Percentiles rank a stretch among this genome's conserved stretches.
Evolutionary conservation across 2,113 vertebrate species (phyloP).

Genomic region (Notothenia coriiceps): DNA sequence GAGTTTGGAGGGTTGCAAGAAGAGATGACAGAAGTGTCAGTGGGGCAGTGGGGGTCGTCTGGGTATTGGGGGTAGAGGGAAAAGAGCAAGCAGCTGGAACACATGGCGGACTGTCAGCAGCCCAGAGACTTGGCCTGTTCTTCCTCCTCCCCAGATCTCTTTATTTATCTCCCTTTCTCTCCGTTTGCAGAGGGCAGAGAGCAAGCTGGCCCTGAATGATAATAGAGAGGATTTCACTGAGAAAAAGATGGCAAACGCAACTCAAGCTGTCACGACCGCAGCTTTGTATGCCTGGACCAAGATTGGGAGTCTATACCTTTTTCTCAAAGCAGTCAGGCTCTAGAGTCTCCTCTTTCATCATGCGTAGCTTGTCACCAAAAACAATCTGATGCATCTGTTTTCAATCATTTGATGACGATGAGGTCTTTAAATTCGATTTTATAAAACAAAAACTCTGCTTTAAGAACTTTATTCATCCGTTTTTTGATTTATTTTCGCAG

Average conservation of each 20-base stretch:
- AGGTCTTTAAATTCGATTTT: neutral
- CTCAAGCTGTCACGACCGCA: neutral
- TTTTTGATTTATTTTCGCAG: neutral
- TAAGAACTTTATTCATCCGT: neutral
- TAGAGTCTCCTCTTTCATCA: conserved; percentile 5
- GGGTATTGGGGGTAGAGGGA: conserved; percentile 8
- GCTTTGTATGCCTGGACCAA: neutral
- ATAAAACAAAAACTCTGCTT: neutral
- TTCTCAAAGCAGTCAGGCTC: neutral
- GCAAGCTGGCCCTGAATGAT: conserved; percentile 35
- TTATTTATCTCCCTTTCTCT: conserved; percentile 55
- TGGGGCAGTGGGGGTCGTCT: conserved; percentile 51
- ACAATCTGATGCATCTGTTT: conserved; percentile 18
- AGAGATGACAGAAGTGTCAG: conserved; percentile 50
- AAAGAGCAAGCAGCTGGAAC: conserved; percentile 65
- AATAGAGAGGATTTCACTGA: conserved; percentile 49
- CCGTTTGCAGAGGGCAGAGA: conserved; percentile 14
- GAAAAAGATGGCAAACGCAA: conserved; percentile 39
- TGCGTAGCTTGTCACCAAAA: conserved; percentile 11
- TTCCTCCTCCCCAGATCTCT: conserved; percentile 38
- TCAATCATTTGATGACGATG: neutral
- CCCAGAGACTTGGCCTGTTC: conserved; percentile 22
- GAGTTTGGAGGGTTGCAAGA: conserved; percentile 21
- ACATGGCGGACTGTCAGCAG: conserved; percentile 65
- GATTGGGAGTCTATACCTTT: neutral